Conservation (phyloP, 2,113 vertebrate species). For the Calyptomena viridis region DNA sequence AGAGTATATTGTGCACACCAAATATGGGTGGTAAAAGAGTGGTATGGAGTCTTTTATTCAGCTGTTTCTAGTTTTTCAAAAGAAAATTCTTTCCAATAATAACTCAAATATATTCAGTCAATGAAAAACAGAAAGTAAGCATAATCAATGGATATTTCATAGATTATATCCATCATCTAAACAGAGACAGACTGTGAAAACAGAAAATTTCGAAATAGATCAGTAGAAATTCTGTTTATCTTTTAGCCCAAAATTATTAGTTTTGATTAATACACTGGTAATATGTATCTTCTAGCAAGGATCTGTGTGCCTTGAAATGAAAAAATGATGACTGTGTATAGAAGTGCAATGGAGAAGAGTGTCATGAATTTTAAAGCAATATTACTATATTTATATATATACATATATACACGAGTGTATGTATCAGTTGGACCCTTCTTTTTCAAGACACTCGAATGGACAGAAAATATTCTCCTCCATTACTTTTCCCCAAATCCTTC, state of each 20-base stretch:
- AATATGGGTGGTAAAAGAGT: background rate
- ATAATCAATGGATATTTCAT: background rate
- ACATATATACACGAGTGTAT: accelerated
- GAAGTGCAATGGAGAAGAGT: background rate
- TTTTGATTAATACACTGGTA: background rate
- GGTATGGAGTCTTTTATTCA: background rate
- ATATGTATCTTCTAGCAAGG: background rate
- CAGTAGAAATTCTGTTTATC: background rate
- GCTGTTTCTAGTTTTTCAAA: background rate
- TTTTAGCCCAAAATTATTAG: background rate
- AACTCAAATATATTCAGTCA: background rate
- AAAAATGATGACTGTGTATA: background rate
- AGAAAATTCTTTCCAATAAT: background rate
- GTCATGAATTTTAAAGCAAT: accelerated
- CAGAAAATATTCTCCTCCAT: background rate
- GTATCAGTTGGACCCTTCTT: background rate
- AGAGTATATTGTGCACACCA: background rate
- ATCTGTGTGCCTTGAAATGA: background rate
- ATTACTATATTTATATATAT: background rate
- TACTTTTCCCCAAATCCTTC: background rate
- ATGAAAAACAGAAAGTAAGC: background rate
- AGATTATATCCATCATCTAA: background rate
- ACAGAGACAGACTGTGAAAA: background rate
- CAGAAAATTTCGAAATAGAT: background rate
- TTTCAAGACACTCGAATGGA: background rate